Percentiles rank a stretch among this genome's conserved stretches.
These are phyloP conservation scores for Euleptes europaea DNA, from an alignment of 2,113 vertebrate species.

Conservation along the genomic window DNA sequence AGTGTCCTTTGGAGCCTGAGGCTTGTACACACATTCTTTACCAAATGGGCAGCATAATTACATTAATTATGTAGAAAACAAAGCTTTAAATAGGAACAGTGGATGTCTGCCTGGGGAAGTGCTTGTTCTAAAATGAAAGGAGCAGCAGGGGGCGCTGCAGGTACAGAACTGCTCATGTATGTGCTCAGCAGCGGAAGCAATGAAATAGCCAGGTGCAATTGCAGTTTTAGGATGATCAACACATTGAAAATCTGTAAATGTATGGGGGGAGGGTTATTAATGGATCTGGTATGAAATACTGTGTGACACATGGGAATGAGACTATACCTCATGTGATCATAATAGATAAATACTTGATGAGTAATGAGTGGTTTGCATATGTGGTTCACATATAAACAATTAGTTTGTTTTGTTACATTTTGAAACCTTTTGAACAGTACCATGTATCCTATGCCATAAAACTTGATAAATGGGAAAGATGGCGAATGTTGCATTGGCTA, in stretches of 20 bases:
- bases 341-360: neutral
- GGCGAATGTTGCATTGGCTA: neutral
- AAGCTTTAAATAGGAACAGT: neutral
- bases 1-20: neutral
- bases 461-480: neutral
- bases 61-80: conserved; percentile 9
- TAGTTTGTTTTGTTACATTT: neutral
- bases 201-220: neutral
- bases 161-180: conserved; percentile 54
- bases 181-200: neutral
- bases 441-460: neutral
- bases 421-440: neutral
- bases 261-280: neutral
- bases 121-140: conserved; percentile 47
- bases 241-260: neutral
- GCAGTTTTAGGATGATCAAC: neutral
- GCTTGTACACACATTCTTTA: neutral
- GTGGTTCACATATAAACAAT: neutral
- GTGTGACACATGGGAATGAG: neutral
- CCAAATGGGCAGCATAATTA: neutral
- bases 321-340: neutral
- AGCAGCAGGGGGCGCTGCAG: conserved; percentile 78
- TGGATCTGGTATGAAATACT: neutral
- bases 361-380: neutral
- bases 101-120: neutral